These are phyloP conservation scores for Mustela lutreola DNA, from an alignment of 2,113 vertebrate species.

Conservation along the genomic window DNA sequence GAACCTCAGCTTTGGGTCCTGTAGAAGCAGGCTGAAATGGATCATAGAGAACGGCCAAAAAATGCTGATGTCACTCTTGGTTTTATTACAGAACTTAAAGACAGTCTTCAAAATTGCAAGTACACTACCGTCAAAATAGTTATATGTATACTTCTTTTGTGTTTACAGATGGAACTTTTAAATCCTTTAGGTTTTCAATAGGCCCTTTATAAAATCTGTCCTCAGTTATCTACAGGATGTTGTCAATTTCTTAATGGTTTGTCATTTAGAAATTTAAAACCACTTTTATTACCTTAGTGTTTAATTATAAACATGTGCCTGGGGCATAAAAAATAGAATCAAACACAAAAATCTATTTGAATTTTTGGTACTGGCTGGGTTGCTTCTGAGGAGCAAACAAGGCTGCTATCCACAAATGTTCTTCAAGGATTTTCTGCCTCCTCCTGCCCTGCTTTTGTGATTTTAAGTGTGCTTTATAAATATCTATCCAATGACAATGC, in stretches of 20 bases:
- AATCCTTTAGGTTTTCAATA: neutral
- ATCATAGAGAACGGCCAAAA: neutral
- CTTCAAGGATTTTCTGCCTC: conserved; percentile 20
- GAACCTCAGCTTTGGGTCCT: neutral
- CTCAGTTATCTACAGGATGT: neutral
- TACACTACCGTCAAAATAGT: neutral
- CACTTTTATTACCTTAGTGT: conserved; percentile 24
- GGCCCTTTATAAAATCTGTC: neutral
- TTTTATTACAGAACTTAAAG: neutral
- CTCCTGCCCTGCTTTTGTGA: conserved; percentile 29
- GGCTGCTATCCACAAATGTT: conserved; percentile 32
- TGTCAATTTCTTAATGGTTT: conserved; percentile 24
- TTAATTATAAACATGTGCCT: conserved; percentile 62
- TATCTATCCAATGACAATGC: conserved; percentile 77
- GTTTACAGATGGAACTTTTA: neutral
- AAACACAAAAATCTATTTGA: conserved; percentile 55
- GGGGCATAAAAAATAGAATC: conserved; percentile 29
- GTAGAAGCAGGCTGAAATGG: neutral
- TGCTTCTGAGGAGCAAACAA: conserved; percentile 37
- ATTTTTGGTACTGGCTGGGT: conserved; percentile 36
- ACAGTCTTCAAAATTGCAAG: neutral
- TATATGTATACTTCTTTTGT: neutral
- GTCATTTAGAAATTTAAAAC: conserved; percentile 54
- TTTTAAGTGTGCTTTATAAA: conserved; percentile 78
- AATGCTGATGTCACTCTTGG: neutral